Evolutionary conservation across 2,888 invertebrate genomes (phyloP).

Genomic region (Zootermopsis nevadensis): DNA sequence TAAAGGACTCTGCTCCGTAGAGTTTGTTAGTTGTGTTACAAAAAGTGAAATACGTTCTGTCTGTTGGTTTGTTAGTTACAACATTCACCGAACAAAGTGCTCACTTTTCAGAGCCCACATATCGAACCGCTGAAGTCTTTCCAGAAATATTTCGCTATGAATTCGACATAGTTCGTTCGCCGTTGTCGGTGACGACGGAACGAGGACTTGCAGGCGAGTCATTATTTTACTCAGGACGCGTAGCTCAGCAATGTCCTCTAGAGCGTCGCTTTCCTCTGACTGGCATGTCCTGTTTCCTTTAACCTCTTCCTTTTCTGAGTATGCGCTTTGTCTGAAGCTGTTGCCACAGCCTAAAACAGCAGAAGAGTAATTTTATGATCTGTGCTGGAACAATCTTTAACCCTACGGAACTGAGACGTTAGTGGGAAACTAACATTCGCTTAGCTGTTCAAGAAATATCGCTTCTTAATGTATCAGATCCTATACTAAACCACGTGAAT

Average conservation of each 20-base stretch:
- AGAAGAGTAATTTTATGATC: neutral
- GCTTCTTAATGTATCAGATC: no score
- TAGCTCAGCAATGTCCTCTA: neutral
- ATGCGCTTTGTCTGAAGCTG: neutral
- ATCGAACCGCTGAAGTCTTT: conserved; percentile 64
- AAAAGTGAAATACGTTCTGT: no score
- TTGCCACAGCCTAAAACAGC: neutral
- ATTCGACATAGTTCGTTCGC: conserved; percentile 62
- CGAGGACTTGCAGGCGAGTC: conserved; percentile 11
- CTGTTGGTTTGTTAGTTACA: no score
- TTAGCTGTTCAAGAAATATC: no score
- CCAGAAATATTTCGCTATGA: conserved; percentile 63
- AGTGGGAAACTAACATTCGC: no score
- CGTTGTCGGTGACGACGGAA: neutral
- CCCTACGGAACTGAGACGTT: no score
- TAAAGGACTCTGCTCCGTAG: no score
- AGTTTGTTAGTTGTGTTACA: no score
- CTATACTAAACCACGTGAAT: no score
- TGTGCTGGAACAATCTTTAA: no score
- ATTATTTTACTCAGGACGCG: neutral
- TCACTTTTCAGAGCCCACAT: conserved; percentile 71
- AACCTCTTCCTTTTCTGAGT: neutral
- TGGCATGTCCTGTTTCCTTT: neutral
- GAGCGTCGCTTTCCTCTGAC: neutral
- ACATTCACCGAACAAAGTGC: conserved; percentile 51